Evolutionary conservation across 2,888 invertebrate species (phyloP).

Genomic region (Drosophila picticornis): DNA sequence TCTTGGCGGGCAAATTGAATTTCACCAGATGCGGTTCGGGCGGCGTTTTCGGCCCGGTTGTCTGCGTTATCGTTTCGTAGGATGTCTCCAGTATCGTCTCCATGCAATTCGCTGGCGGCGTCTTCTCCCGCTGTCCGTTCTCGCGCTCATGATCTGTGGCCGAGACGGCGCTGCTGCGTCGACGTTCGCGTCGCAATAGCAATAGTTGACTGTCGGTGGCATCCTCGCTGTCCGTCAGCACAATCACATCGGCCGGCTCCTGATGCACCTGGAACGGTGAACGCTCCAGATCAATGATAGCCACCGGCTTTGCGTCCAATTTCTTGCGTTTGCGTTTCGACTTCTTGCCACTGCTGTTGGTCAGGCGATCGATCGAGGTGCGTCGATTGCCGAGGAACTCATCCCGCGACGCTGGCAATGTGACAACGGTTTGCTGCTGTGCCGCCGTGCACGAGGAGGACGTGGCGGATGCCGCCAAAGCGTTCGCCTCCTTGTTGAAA

Average conservation of each 20-base stretch:
- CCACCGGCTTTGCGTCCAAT: conserved; percentile 88
- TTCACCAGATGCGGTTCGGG: conserved; percentile 89
- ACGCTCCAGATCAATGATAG: conserved; percentile 93
- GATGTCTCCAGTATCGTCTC: conserved; percentile 83
- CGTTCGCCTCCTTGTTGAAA: conserved; percentile 89
- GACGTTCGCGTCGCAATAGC: conserved; percentile 48
- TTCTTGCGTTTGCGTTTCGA: conserved; percentile 86
- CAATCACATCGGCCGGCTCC: conserved; percentile 92
- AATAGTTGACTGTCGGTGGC: conserved; percentile 80
- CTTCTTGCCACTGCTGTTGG: conserved; percentile 68
- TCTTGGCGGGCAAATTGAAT: conserved; percentile 87
- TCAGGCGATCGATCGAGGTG: conserved; percentile 72
- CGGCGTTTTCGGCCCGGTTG: conserved; percentile 90
- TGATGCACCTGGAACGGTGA: conserved; percentile 94
- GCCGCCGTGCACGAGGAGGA: conserved; percentile 1
- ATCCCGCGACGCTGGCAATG: conserved; percentile 83
- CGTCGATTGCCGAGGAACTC: conserved; percentile 80
- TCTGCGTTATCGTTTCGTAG: conserved; percentile 82
- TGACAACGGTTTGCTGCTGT: conserved; percentile 84
- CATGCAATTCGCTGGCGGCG: conserved; percentile 75
- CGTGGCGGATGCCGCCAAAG: conserved; percentile 11
- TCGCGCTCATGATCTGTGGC: conserved; percentile 43
- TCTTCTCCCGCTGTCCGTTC: conserved; percentile 78
- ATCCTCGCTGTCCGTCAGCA: conserved; percentile 92
- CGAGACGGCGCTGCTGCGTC: conserved; percentile 55